A percentile compares a stretch with the other conserved stretches of the same genome.
Conservation (phyloP, 2,797 vertebrate genomes). For the Bradypus variegatus region DNA sequence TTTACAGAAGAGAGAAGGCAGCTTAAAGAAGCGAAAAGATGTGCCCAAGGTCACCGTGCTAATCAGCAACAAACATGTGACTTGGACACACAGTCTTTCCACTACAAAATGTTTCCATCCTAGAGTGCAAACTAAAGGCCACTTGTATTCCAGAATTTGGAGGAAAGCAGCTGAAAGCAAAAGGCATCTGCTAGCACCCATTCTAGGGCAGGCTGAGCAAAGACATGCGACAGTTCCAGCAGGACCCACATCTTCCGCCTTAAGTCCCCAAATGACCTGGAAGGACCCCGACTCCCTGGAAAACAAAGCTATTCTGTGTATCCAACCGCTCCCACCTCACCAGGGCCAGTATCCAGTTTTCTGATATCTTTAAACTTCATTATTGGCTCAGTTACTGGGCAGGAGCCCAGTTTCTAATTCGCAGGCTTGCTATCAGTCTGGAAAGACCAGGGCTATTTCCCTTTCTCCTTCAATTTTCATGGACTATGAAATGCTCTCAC, state of each 20-base stretch:
- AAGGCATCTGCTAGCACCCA: background rate
- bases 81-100: background rate
- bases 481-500: constrained; percentile 18
- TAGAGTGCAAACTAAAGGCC: background rate
- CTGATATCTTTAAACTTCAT: constrained; percentile 41
- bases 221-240: background rate
- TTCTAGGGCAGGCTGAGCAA: background rate
- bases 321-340: background rate
- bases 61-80: background rate
- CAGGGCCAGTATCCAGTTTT: constrained; percentile 50
- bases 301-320: constrained; percentile 55
- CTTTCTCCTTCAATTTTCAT: constrained; percentile 18
- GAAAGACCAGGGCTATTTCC: constrained; percentile 33
- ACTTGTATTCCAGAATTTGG: background rate
- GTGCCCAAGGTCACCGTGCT: constrained; percentile 17
- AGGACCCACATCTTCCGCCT: background rate
- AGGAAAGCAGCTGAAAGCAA: background rate
- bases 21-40: constrained; percentile 12
- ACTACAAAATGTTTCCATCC: background rate
- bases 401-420: constrained; percentile 36
- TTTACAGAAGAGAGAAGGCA: background rate
- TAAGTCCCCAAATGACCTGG: constrained; percentile 39
- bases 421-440: constrained; percentile 45
- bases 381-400: constrained; percentile 36
- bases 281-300: constrained; percentile 13